Evolutionary conservation across 1,140 invertebrate species (phyloP), one percentile per base, ranked within the genome.

Genomic region (Papilio aristodemus): DNA sequence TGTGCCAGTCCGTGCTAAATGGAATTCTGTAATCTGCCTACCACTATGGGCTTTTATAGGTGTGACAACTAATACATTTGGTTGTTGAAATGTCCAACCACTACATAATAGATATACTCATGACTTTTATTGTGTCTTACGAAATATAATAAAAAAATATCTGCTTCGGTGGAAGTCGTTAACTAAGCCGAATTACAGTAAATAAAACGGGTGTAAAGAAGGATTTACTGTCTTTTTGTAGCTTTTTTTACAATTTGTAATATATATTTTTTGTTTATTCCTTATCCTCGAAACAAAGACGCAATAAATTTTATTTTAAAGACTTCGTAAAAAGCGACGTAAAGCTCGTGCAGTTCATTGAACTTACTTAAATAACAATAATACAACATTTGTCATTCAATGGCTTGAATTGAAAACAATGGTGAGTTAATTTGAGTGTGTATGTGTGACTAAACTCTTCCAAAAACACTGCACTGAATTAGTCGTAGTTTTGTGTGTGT

Each of bases 231-330:
- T 22, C 46, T 54, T 54, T 54, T 54, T 54, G 46, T 54, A 54
- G 46, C 46, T 54, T 54, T 54, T 54, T 32, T 54, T 22, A 54
- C 46, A 54, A 22, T 54, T 54, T 54, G 19, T 54, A 54, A 39
- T 39, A 54, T 25, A 54, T 22, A 54, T 54, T 22, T 43, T 54
- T 54, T 54, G 46, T 54, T 54, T 54, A 54, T 54, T 22, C 22
- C 46, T 54, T 54, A 22, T 54, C 17, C 46, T 54, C 46, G 46
- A 54, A 54, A 54, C 46, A 54, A 54, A 54, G 46, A 10, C 46
- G 46, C 46, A 22, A 54, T 54, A 54, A 54, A 54, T 54, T 54
- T 54, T 54, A 8, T 54, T 54, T 54, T 54, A 54, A 54, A 54
- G 46, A 19, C 46, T 54, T 54, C 46, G 46, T 54, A 54, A 54